Conservation (phyloP, 2,888 invertebrate genomes). For the Leucozona laternaria region DNA sequence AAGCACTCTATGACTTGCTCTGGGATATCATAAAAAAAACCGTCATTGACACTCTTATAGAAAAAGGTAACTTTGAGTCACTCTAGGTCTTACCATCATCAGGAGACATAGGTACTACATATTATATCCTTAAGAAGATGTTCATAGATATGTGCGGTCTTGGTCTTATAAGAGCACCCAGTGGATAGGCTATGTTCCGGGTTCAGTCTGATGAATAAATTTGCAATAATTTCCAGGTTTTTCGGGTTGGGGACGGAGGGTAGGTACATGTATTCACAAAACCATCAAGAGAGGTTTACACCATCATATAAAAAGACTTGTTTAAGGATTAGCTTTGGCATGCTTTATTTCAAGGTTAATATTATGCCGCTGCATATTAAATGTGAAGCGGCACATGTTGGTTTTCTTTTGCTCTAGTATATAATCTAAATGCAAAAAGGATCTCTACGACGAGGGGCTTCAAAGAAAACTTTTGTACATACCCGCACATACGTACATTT, state of each 20-base stretch:
- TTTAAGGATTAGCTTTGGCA: constrained; percentile 52
- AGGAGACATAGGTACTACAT: not conserved
- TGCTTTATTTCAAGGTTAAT: constrained; percentile 51
- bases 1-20: constrained; percentile 1
- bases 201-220: constrained; percentile 60
- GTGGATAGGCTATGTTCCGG: constrained; percentile 29
- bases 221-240: constrained; percentile 41
- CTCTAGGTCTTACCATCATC: constrained; percentile 3
- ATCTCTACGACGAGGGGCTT: not conserved
- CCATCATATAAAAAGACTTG: constrained; percentile 27
- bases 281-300: not conserved
- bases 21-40: constrained; percentile 34
- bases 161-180: not conserved
- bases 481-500: not conserved
- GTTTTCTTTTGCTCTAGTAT: not conserved
- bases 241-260: not conserved
- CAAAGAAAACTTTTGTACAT: not conserved
- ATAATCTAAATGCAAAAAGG: constrained; percentile 2
- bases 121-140: not conserved
- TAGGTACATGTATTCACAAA: not conserved
- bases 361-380: constrained; percentile 47
- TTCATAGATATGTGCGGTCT: not conserved
- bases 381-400: constrained; percentile 31
- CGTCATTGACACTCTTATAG: constrained; percentile 25
- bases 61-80: constrained; percentile 20